Evolutionary conservation across 2,888 invertebrate genomes (phyloP).

Genomic region (Polyommatus icarus): DNA sequence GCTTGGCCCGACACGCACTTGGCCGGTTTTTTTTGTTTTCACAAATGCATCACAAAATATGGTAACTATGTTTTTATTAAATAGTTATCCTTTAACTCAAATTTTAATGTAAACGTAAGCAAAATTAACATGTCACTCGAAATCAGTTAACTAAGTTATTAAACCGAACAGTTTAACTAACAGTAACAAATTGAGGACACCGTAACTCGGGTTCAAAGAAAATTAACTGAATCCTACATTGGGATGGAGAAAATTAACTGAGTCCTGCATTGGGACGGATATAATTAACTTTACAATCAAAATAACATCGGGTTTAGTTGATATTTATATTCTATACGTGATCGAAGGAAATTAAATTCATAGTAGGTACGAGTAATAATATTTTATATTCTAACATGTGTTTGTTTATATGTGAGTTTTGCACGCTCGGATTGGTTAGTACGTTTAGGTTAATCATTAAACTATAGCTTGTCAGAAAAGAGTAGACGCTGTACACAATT

Average conservation of each 20-base stretch:
- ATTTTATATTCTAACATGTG: no score
- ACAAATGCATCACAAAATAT: no score
- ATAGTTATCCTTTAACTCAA: no score
- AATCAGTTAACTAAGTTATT: constrained; percentile 7
- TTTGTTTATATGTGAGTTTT: no score
- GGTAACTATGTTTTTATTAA: no score
- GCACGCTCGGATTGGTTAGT: no score
- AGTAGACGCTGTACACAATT: no score
- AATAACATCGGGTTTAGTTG: not conserved
- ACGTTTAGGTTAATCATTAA: no score
- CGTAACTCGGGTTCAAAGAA: constrained; percentile 18
- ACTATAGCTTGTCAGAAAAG: no score
- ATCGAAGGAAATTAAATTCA: not conserved
- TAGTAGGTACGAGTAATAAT: no score
- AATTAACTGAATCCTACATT: not conserved
- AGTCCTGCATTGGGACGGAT: constrained; percentile 6
- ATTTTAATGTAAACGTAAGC: not conserved
- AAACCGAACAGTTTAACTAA: not conserved
- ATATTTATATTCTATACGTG: not conserved
- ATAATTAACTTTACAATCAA: constrained; percentile 1
- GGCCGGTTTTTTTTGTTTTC: no score
- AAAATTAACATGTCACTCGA: not conserved
- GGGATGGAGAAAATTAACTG: constrained; percentile 14
- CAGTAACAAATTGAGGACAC: not conserved
- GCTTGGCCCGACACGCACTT: no score